These are phyloP conservation scores for Rhea pennata DNA, from an alignment of 2,113 vertebrate species.

Conservation along the genomic window DNA sequence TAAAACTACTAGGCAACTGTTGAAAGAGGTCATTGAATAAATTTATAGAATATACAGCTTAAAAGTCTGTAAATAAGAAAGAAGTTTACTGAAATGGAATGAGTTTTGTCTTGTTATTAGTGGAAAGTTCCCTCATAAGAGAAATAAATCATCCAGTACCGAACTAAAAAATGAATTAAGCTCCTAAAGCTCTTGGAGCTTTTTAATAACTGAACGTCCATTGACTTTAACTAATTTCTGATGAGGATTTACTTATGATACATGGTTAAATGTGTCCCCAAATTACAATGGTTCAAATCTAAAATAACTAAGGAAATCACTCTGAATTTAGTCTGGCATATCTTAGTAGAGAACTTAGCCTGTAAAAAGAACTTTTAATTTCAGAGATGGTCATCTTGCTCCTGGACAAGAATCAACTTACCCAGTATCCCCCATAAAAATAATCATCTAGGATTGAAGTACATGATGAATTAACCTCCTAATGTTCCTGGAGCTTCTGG, in stretches of 20 bases:
- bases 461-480: not conserved
- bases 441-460: not conserved
- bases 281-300: not conserved
- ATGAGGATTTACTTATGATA: slow-evolving; percentile 5
- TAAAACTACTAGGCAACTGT: slow-evolving; percentile 13
- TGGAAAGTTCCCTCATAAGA: slow-evolving; percentile 23
- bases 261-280: not conserved
- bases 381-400: not conserved
- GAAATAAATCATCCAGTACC: slow-evolving; percentile 22
- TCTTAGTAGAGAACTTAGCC: not conserved
- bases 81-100: slow-evolving; percentile 49
- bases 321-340: not conserved
- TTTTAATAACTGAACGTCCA: slow-evolving; percentile 21
- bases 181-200: not conserved
- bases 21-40: slow-evolving; percentile 21
- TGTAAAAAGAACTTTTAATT: not conserved
- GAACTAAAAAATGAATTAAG: slow-evolving; percentile 31
- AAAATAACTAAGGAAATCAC: not conserved
- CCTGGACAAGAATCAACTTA: not conserved
- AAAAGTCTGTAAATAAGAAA: slow-evolving; percentile 34
- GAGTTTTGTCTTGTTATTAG: slow-evolving; percentile 21
- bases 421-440: not conserved
- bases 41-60: slow-evolving; percentile 47
- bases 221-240: not conserved
- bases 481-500: not conserved